Evolutionary conservation across 2,888 invertebrate genomes (phyloP).

Genomic region (Philhelius pedissequus): DNA sequence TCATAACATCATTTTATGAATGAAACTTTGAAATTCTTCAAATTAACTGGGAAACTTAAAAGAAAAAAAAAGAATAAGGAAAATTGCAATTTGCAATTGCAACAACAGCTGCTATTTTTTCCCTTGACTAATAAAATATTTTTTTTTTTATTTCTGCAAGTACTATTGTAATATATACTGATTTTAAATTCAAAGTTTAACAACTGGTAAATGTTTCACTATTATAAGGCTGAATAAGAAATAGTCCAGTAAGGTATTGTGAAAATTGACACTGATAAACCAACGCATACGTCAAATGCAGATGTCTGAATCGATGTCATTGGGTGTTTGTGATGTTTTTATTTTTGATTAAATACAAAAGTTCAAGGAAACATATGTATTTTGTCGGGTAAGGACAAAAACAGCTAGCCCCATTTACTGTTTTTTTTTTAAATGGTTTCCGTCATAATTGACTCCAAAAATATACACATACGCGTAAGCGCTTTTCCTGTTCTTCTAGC

Average conservation of each 20-base stretch:
- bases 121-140: not conserved
- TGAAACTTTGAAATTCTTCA: conserved; percentile 25
- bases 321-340: not conserved
- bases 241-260: not conserved
- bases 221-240: not conserved
- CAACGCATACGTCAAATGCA: conserved; percentile 36
- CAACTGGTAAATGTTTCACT: conserved; percentile 51
- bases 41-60: not conserved
- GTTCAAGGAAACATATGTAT: not conserved
- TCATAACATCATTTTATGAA: not conserved
- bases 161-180: not conserved
- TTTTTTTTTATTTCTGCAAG: not conserved
- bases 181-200: conserved; percentile 29
- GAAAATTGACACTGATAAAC: not conserved
- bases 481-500: no score
- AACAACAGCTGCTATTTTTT: conserved; percentile 28
- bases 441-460: no score
- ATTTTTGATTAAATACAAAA: not conserved
- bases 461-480: no score
- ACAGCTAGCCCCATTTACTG: no score
- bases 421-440: no score
- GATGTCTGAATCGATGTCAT: not conserved
- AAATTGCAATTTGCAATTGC: conserved; percentile 12
- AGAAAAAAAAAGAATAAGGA: not conserved
- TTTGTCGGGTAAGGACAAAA: no score